These are phyloP conservation scores for Eutolmus rufibarbis DNA, from an alignment of 2,888 invertebrate genomes.

Conservation along the genomic window DNA sequence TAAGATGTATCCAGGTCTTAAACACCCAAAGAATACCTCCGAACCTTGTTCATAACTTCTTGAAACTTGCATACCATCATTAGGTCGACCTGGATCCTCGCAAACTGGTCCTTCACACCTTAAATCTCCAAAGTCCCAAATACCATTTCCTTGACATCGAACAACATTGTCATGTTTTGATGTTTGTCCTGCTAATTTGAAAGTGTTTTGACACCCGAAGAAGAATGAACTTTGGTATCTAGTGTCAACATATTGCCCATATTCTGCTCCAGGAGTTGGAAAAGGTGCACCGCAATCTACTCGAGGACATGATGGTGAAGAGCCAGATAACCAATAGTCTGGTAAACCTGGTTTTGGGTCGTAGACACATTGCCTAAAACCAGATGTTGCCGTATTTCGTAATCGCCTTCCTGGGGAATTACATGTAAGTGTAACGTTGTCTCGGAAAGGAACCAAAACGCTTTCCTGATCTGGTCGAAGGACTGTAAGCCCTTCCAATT, in stretches of 20 bases:
- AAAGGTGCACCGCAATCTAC: conserved; percentile 91
- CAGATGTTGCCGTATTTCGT: conserved; percentile 81
- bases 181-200: conserved; percentile 91
- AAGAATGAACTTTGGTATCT: conserved; percentile 93
- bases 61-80: conserved; percentile 87
- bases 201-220: conserved; percentile 96
- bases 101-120: conserved; percentile 95
- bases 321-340: conserved; percentile 90
- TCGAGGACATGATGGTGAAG: conserved; percentile 84
- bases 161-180: conserved; percentile 91
- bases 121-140: conserved; percentile 97
- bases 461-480: conserved; percentile 81
- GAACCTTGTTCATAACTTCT: conserved; percentile 88
- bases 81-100: conserved; percentile 92
- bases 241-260: conserved; percentile 86
- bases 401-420: conserved; percentile 78
- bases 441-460: conserved; percentile 85
- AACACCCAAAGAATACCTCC: conserved; percentile 89
- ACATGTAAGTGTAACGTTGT: conserved; percentile 88
- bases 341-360: conserved; percentile 90
- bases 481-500: conserved; percentile 82
- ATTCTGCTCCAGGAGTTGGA: conserved; percentile 92
- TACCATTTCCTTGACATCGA: conserved; percentile 87
- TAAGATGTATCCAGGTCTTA: conserved; percentile 89
- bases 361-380: conserved; percentile 93